These are phyloP conservation scores for Drosophila crucigera DNA, from an alignment of 2,888 invertebrate genomes.

Conservation along the genomic window DNA sequence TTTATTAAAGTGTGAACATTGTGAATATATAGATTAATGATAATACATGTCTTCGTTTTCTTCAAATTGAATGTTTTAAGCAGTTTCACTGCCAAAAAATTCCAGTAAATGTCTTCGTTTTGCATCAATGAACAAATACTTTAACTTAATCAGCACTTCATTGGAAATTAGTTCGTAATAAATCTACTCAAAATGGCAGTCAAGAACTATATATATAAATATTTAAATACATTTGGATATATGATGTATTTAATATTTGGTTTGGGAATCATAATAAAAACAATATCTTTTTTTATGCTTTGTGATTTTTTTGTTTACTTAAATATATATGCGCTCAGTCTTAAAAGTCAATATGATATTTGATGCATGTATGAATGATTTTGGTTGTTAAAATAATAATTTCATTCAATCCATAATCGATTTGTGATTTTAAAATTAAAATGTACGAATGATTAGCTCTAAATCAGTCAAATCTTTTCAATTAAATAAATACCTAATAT, in stretches of 20 bases:
- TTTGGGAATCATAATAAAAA: conserved; percentile 55
- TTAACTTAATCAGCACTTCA: conserved; percentile 10
- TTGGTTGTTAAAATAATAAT: conserved; percentile 25
- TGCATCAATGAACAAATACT: conserved; percentile 7
- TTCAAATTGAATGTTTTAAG: conserved; percentile 29
- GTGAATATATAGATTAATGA: conserved; percentile 31
- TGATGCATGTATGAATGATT: conserved; percentile 29
- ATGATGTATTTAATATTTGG: conserved; percentile 60
- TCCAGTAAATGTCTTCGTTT: conserved; percentile 39
- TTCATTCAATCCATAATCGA: conserved; percentile 27
- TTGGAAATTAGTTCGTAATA: conserved; percentile 23
- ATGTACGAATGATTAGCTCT: conserved; percentile 25
- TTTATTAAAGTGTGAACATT: conserved; percentile 62
- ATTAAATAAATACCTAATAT: conserved; percentile 58
- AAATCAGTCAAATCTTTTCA: conserved; percentile 59
- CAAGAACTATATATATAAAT: conserved; percentile 27
- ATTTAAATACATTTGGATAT: conserved; percentile 55
- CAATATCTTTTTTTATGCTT: conserved; percentile 11
- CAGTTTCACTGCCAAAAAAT: conserved; percentile 67
- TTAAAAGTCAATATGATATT: conserved; percentile 52
- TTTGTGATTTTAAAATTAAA: conserved; percentile 19
- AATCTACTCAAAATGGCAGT: conserved; percentile 25
- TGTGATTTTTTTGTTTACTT: conserved; percentile 31
- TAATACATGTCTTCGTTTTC: conserved; percentile 52
- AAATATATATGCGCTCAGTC: conserved; percentile 64